Conservation (phyloP, 2,888 invertebrate genomes). For the Sipunculus nudus region DNA sequence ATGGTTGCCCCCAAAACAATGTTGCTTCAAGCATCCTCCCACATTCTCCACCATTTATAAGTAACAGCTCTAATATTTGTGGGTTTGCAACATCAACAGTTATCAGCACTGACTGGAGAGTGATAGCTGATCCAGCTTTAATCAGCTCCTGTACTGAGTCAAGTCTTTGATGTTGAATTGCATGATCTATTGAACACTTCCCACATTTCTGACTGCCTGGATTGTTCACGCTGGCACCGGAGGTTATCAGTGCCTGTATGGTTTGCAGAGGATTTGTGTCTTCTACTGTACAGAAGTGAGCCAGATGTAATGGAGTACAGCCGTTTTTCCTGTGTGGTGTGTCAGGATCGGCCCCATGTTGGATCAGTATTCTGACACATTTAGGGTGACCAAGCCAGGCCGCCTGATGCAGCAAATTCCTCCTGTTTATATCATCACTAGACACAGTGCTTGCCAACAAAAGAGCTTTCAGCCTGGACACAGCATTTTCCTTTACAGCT, state of each 20-base stretch:
- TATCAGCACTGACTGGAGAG: conserved; percentile 31
- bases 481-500: conserved; percentile 35
- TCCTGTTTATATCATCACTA: conserved; percentile 23
- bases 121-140: conserved; percentile 17
- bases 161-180: conserved; percentile 38
- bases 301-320: conserved; percentile 42
- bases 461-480: conserved; percentile 23
- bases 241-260: conserved; percentile 29
- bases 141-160: conserved; percentile 31
- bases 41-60: conserved; percentile 35
- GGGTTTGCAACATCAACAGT: conserved; percentile 40
- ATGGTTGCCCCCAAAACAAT: conserved; percentile 36
- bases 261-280: conserved; percentile 35
- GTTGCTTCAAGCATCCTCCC: conserved; percentile 24
- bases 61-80: conserved; percentile 32
- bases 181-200: conserved; percentile 34
- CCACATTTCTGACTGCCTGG: conserved; percentile 35
- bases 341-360: conserved; percentile 34
- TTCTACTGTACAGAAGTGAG: conserved; percentile 42
- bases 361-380: conserved; percentile 35
- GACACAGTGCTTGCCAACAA: conserved; percentile 19
- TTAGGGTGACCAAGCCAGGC: conserved; percentile 39
- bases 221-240: conserved; percentile 38
- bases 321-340: conserved; percentile 37
- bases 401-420: conserved; percentile 37